Evolutionary conservation across 2,888 invertebrate species (phyloP), one percentile per base, ranked within the genome.

Genomic region (Anagyrus pseudococci): DNA sequence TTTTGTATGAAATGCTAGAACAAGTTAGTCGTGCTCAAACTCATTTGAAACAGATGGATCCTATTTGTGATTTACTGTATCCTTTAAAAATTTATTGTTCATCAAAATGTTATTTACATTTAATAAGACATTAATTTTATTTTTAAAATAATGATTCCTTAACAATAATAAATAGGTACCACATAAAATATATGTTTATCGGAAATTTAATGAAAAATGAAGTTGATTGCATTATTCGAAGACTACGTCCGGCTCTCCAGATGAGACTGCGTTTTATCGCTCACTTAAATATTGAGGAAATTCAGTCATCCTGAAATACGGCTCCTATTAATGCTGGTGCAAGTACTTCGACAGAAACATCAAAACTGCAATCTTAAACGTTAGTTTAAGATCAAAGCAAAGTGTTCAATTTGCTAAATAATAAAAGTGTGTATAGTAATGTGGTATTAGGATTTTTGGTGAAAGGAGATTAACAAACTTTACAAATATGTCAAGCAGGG

Each of bases 151-250:
- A 43, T 26, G 15, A 17, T 48, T 55, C 40, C 64, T 64, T 60
- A 57, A 60, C 33, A 33, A 47, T n/a, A 22, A 13, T 49, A 13
- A 33, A 52, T 52, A 66, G 65, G 23, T 66, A 66, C 82, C 97
- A 98, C 80, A 95, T 98, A 68, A 98, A 98, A 81, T 98, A 98
- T 81, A 96, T 96, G 91, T 96, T 95, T 82, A 94, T 96, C 40
- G 98, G 98, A 0, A 96, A 98, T 79, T 91, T 91, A 58, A 92
- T 96, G 84, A 97, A 96, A 83, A 90, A 87, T 68, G 97, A 97
- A 79, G 90, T 94, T 19, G 97, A 97, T 81, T 87, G 88, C 22
- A 91, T 96, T 56, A 96, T 98, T 64, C 86, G 94, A 58, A 89
- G 92, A 73, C 83, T 98, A 55, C 85, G 96, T 7, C 94, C 94